Base-by-base conservation (phyloP, 2,888 invertebrate species). In the Polydrusus pterygomalis region DNA sequence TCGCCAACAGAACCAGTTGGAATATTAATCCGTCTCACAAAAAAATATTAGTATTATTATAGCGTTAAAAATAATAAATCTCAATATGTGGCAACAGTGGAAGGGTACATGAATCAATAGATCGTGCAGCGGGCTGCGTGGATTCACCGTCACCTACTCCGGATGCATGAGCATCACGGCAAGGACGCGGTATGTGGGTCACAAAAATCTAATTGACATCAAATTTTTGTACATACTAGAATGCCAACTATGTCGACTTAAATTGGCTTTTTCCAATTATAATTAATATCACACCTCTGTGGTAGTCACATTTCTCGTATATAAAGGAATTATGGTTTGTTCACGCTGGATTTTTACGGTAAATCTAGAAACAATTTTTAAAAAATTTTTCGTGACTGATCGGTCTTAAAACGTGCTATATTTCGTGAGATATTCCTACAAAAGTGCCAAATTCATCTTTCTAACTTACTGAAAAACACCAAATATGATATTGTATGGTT, bases 131-230 rank as follows among this genome's bases (percentile, higher is more conserved):
- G 56, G 49, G 49, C 62, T 43, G 30, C 34, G 62, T 70, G 62
- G 45, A 70, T 34, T 70, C 62, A 62, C 47, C 69, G 58, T 20
- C 60, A 47, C 45, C 40, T 68, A 62, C 60, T 74, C 74, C 74
- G 74, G 74, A 74, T 70, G 74, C 70, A 70, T 25, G 51, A 70
- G 25, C 74, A 67, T 65, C 67, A 67, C 38, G 45, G 38, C 73
- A 73, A 73, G 73, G 73, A 56, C 73, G 73, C 47, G 67, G 58
- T 56, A 73, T 67, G 65, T 73, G 43, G 67, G 73, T 73, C 73
- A 73, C 25, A 73, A 73, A 58, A 67, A 49, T 18, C 38, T 65
- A 40, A 20, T 38, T 13, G 34, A 56, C 54, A 63, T 71, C 43
- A 30, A 51, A 51, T 18, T 38, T 60, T 60, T 60, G 10, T 38